phyloP scores from a whole-genome alignment of 2,113 vertebrate genomes.

The Rhinoderma darwinii region DNA sequence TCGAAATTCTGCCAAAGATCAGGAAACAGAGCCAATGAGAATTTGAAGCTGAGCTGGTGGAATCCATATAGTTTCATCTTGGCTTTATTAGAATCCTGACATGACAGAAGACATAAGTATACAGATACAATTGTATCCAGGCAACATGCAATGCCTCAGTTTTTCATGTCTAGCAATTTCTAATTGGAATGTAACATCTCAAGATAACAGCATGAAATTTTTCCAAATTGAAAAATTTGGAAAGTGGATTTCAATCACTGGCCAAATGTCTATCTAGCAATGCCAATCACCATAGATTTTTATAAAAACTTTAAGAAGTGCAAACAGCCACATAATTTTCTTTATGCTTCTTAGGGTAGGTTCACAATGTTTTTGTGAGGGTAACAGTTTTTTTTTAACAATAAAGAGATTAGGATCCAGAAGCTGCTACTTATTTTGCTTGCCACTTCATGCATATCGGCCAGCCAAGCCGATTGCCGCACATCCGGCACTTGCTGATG shows the following conservation, averaged over 20 bases:
- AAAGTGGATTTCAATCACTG: background rate
- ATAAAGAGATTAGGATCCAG: too few relatives aligned
- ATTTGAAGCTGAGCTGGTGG: background rate
- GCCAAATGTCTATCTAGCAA: background rate
- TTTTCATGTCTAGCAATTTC: background rate
- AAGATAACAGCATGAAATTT: background rate
- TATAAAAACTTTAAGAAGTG: too few relatives aligned
- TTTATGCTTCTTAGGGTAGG: too few relatives aligned
- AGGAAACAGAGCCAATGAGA: background rate
- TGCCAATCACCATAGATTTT: background rate
- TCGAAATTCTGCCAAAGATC: background rate
- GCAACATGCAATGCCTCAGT: background rate
- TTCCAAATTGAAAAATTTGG: background rate
- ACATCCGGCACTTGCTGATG: too few relatives aligned
- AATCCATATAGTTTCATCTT: background rate
- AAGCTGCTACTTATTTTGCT: too few relatives aligned
- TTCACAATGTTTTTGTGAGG: too few relatives aligned
- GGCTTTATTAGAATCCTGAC: background rate
- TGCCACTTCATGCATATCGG: too few relatives aligned
- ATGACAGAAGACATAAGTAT: background rate
- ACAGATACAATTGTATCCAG: background rate
- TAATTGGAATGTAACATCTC: background rate
- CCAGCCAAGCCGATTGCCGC: too few relatives aligned
- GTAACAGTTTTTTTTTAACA: too few relatives aligned
- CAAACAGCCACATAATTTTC: too few relatives aligned